Percentiles rank a stretch among this genome's conserved stretches.
Conservation (phyloP, 92 coral and sea anemone genomes). For the Epizoanthus rinbou region DNA sequence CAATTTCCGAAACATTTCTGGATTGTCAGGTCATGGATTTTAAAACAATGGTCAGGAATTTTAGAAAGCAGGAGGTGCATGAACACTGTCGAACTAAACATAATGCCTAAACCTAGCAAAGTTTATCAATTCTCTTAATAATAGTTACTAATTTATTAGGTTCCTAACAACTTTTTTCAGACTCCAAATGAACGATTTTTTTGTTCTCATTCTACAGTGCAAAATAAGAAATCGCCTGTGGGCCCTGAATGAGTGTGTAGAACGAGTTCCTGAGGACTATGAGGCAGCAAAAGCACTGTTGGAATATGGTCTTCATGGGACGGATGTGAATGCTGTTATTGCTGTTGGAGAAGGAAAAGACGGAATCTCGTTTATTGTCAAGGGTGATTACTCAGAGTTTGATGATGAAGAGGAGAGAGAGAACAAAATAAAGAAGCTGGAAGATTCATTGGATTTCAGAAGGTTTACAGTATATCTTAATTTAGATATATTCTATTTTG, state of each 20-base stretch:
- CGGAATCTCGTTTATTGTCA: conserved; percentile 73
- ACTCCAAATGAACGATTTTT: not conserved
- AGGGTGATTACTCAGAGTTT: conserved; percentile 51
- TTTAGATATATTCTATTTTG: too few species aligned
- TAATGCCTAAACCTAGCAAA: too few species aligned
- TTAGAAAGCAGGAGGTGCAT: too few species aligned
- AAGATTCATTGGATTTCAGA: conserved; percentile 74
- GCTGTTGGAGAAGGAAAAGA: conserved; percentile 71
- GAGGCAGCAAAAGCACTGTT: conserved; percentile 92
- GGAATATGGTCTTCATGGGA: conserved; percentile 92
- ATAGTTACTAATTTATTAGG: too few species aligned
- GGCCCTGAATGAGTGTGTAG: conserved; percentile 97
- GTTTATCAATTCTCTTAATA: too few species aligned
- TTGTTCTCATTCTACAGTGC: conserved; percentile 53
- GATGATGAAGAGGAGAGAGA: conserved; percentile 51
- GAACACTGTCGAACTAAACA: too few species aligned
- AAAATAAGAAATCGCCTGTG: conserved; percentile 96
- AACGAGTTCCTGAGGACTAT: conserved; percentile 90
- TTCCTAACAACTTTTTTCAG: not conserved
- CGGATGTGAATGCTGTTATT: conserved; percentile 73
- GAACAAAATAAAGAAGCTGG: conserved; percentile 58
- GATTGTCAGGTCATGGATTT: too few species aligned
- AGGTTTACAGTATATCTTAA: conserved; percentile 47
- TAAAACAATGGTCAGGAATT: too few species aligned
- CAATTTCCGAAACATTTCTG: too few species aligned